Conservation (phyloP, 2,888 invertebrate species). For the Drosophila austrosaltans region DNA sequence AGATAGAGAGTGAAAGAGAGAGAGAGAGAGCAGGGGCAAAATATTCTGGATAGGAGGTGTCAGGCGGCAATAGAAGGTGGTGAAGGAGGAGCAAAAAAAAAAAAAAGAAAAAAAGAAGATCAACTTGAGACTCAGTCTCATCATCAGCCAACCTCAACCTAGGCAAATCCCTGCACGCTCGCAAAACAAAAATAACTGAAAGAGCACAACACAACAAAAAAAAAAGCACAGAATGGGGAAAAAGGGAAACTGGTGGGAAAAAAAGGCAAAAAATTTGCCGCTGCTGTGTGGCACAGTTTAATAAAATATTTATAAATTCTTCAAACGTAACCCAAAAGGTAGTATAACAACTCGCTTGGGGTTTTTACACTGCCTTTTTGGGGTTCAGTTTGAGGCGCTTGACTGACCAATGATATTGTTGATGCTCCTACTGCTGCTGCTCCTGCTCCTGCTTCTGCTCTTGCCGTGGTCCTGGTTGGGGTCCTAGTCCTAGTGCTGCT, state of each 20-base stretch:
- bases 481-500: conserved; percentile 30
- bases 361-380: conserved; percentile 20
- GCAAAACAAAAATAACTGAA: conserved; percentile 29
- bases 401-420: conserved; percentile 33
- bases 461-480: conserved; percentile 12
- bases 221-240: background rate
- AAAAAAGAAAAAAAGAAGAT: background rate
- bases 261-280: conserved; percentile 39
- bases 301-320: conserved; percentile 59
- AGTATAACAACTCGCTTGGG: conserved; percentile 51
- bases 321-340: conserved; percentile 50
- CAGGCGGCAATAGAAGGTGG: background rate
- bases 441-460: conserved; percentile 28
- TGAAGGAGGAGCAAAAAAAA: background rate
- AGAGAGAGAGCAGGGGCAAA: no score
- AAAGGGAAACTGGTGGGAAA: conserved; percentile 3
- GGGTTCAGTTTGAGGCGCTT: conserved; percentile 11
- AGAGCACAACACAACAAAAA: background rate
- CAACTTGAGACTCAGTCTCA: conserved; percentile 30
- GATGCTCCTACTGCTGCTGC: conserved; percentile 29
- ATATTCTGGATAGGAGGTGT: background rate
- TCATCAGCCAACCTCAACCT: conserved; percentile 40
- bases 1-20: no score
- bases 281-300: conserved; percentile 52
- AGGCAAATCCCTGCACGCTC: conserved; percentile 56